A percentile compares a stretch with the other conserved stretches of the same genome.
phyloP scores from a whole-genome alignment of 2,113 vertebrate species.

The Calypte anna region DNA sequence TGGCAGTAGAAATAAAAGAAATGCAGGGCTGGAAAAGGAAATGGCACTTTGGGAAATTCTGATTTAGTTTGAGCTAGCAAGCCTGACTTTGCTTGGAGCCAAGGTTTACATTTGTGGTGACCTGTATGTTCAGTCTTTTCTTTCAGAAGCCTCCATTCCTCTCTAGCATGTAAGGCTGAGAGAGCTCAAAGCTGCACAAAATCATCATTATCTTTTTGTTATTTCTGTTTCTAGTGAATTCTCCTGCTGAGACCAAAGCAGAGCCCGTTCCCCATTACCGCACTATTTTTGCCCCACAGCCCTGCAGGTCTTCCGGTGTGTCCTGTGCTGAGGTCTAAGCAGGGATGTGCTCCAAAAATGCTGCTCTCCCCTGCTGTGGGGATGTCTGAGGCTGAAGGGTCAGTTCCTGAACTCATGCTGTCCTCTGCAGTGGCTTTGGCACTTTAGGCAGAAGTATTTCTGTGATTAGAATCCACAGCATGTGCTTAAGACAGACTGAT shows the following conservation, averaged over 20 bases:
- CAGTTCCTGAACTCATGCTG: neutral
- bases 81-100: neutral
- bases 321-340: neutral
- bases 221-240: conserved; percentile 3
- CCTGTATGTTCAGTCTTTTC: neutral
- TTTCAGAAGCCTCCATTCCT: neutral
- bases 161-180: neutral
- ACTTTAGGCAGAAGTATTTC: neutral
- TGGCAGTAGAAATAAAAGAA: neutral
- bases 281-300: neutral
- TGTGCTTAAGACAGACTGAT: neutral
- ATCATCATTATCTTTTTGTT: neutral
- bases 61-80: neutral
- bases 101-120: neutral
- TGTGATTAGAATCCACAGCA: neutral
- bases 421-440: neutral
- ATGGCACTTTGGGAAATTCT: neutral
- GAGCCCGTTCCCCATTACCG: neutral
- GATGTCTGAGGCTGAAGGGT: rapidly evolving
- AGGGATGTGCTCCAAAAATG: neutral
- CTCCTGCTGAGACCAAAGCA: neutral
- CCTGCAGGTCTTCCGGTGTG: neutral
- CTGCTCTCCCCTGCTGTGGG: neutral
- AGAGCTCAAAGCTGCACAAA: neutral
- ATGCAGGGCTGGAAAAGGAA: neutral